Evolutionary conservation across 92 coral and sea anemone genomes (phyloP), one percentile per base, ranked within the genome.

Genomic region (Chrysogorgia sp.): DNA sequence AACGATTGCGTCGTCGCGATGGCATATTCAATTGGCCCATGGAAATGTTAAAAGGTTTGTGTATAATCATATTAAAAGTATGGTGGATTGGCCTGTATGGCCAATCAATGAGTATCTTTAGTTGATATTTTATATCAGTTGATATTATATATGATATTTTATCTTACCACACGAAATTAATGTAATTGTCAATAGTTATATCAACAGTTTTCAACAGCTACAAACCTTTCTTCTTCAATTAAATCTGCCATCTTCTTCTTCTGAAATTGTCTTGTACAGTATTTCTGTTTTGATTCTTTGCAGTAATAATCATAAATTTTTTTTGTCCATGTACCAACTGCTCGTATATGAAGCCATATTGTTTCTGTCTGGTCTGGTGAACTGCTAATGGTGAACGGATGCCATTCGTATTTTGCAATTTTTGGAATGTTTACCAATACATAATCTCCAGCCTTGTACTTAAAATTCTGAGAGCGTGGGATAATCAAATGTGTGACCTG

Each of bases 381-480:
- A 30, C 92, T 88, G 26, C 92, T 88, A 59, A 91, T 79, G 43
- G 92, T 89, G 68, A 91, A 91, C 0, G 91, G 97, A 49, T 89
- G 97, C 97, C 97, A 91, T 57, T 91, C 92, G 47, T 89, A 91
- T 47, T 77, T 50, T 22, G 97, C 85, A 33, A 89, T 92, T 9
- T 84, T 88, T 1, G 92, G 97, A 14, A 91, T 86, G 56, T 92
- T 89, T 0, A 91, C 83, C 21, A 91, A 83, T 14, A 88, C 90
- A 64, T 91, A 91, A 26, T 88, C 92, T 6, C 97, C 92, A 0
- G 97, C 70, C 58, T 89, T 91, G 89, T 88, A 91, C 23, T 86
- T 53, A 79, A 91, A 91, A 63, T 86, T 77, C 28, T 69, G 65
- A 14, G 79, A 19, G 20, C 79, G 35, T 32, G 65, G 65, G 2